Base-by-base conservation (phyloP, 2,888 invertebrate species). In the Cremastobaeus sp. region DNA sequence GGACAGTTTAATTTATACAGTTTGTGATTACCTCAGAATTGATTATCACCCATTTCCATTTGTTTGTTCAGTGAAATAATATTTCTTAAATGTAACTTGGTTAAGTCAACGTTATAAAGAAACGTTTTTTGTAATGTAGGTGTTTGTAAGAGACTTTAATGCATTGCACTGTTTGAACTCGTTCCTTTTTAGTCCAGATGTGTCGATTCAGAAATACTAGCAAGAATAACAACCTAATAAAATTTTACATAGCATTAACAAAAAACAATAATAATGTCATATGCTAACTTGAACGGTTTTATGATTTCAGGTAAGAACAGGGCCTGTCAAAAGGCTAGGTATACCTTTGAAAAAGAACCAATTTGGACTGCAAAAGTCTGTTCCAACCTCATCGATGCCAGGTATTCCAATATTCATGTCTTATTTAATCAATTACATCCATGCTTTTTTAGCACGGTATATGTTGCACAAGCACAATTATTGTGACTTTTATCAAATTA, bases 331-430 rank as follows among this genome's bases (percentile, higher is more conserved):
- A 60, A 83, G 85, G 70, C 78, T 79, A 54, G 83, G 83, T 59
- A 76, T 82, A 32, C 78, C 84, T 25, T 83, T 81, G 17, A 87
- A 87, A 72, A 85, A 85, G 76, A 83, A 85, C 50, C 85, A 88
- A 59, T 86, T 86, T 76, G 86, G 88, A 28, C 87, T 86, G 3
- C 82, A 85, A 1, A 88, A 86, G 77, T 70, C 82, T 43, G 72
- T 81, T 60, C 79, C 39, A 77, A 81, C 57, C 57, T 81, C 54
- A 81, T 12, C 72, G 17, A 48, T 59, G 6, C 32, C 72, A 77
- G 74, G 77, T 77, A 74, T 43, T 52, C n/a, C 41, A 28, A 15
- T 4, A 25, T 18, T 34, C 17, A 47, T 43, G 8, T 37, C 41
- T 15, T 32, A 4, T 28, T 9, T 15, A 32, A 11, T 28, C 3